These are phyloP conservation scores for Drosophila seguyi DNA, from an alignment of 1,140 invertebrate genomes.

Conservation along the genomic window DNA sequence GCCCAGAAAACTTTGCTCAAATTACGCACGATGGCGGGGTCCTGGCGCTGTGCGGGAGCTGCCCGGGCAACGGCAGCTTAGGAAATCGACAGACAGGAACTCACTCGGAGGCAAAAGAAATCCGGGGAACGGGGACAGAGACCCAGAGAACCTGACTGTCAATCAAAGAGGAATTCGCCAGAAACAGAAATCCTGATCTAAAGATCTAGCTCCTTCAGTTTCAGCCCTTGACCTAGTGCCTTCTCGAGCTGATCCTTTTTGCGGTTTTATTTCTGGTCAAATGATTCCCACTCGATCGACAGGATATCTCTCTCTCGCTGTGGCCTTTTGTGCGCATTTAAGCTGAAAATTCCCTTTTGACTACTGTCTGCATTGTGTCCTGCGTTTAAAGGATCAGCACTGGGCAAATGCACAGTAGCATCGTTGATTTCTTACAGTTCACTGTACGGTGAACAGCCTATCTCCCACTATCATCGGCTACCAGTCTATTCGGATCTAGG, in stretches of 20 bases:
- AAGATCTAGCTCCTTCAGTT: slow-evolving; percentile 32
- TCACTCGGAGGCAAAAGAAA: not conserved
- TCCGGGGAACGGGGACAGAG: slow-evolving; percentile 2
- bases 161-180: slow-evolving; percentile 58
- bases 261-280: slow-evolving; percentile 82
- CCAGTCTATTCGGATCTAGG: slow-evolving; percentile 16
- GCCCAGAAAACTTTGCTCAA: slow-evolving; percentile 63
- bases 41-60: slow-evolving; percentile 9
- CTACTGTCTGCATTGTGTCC: slow-evolving; percentile 63
- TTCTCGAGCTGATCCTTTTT: slow-evolving; percentile 62
- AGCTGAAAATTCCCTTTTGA: slow-evolving; percentile 76
- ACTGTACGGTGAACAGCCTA: slow-evolving; percentile 47
- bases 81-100: slow-evolving; percentile 21
- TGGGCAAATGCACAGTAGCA: slow-evolving; percentile 73
- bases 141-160: slow-evolving; percentile 49
- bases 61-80: slow-evolving; percentile 17
- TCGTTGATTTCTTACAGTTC: slow-evolving; percentile 80
- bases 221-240: slow-evolving; percentile 71
- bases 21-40: slow-evolving; percentile 42
- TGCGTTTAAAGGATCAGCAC: slow-evolving; percentile 70
- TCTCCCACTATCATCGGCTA: slow-evolving; percentile 29
- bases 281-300: slow-evolving; percentile 73
- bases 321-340: slow-evolving; percentile 60
- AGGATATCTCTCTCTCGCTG: slow-evolving; percentile 44
- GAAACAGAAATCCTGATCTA: slow-evolving; percentile 37